These are phyloP conservation scores for Corythornis madagascariensis DNA, from an alignment of 2,113 vertebrate genomes.

Conservation along the genomic window DNA sequence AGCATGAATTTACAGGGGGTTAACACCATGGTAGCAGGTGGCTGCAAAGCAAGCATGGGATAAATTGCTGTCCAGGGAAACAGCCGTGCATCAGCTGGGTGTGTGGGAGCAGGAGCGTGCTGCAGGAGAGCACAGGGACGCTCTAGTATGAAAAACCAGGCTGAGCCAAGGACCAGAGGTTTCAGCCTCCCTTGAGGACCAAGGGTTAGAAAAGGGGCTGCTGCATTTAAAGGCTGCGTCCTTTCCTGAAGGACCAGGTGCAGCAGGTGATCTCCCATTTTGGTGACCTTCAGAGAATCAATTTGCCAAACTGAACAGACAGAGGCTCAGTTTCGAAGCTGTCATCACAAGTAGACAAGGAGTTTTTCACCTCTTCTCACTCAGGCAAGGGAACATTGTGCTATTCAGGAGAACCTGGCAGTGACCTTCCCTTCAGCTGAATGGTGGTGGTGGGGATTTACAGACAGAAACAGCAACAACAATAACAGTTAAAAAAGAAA, in stretches of 20 bases:
- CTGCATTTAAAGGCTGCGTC: not conserved
- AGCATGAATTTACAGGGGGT: not conserved
- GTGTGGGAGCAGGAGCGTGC: not conserved
- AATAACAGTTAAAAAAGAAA: slow-evolving; percentile 14
- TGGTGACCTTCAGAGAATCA: not conserved
- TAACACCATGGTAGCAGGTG: not conserved
- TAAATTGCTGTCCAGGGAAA: not conserved
- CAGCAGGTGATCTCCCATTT: not conserved
- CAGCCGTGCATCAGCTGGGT: fast-evolving
- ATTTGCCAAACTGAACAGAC: not conserved
- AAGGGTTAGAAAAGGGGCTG: not conserved
- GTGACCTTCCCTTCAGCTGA: not conserved
- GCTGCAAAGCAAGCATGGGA: not conserved
- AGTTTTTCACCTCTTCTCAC: not conserved
- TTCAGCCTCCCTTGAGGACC: not conserved
- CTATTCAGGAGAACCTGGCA: not conserved
- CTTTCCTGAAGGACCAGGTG: not conserved
- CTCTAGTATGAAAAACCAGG: not conserved
- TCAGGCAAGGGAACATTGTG: not conserved
- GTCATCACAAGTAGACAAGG: not conserved
- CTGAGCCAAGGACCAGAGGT: not conserved
- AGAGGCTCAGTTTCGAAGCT: not conserved
- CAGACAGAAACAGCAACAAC: slow-evolving; percentile 38
- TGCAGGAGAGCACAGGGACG: not conserved
- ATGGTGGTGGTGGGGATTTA: not conserved